Percentiles rank a stretch among this genome's conserved stretches.
phyloP scores from a whole-genome alignment of 2,113 vertebrate genomes.

The Empidonax traillii region DNA sequence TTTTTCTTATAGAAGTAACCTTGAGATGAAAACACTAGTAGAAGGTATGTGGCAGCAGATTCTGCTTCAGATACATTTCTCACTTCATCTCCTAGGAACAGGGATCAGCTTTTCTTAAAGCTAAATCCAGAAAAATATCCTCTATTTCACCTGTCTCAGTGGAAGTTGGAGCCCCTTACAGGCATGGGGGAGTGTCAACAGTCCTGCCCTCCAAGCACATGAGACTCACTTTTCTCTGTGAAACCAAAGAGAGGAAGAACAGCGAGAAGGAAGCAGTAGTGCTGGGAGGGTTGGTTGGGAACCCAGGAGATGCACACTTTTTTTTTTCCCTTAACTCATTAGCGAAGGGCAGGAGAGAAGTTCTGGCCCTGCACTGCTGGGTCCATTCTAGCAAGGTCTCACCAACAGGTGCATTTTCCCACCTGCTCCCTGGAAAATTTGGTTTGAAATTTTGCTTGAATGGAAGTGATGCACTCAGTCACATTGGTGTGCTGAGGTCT shows the following conservation, averaged over 20 bases:
- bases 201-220: not conserved
- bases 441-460: too few relatives aligned
- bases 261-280: not conserved
- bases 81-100: not conserved
- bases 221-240: not conserved
- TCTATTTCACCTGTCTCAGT: not conserved
- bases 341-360: too few relatives aligned
- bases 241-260: not conserved
- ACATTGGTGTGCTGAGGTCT: not conserved
- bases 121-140: not conserved
- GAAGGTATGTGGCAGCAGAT: not conserved
- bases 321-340: not conserved
- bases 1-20: not conserved
- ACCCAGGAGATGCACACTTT: not conserved
- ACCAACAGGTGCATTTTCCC: too few relatives aligned
- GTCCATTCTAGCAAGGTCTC: too few relatives aligned
- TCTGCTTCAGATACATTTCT: not conserved
- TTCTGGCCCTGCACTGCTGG: too few relatives aligned
- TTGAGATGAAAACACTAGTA: not conserved
- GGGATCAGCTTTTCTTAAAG: conserved; percentile 1
- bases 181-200: not conserved
- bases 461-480: not conserved
- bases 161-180: not conserved
- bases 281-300: not conserved
- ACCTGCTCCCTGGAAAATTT: too few relatives aligned